These are phyloP conservation scores for Deladenus siricidicola DNA, from an alignment of 2,888 invertebrate genomes.

Conservation along the genomic window DNA sequence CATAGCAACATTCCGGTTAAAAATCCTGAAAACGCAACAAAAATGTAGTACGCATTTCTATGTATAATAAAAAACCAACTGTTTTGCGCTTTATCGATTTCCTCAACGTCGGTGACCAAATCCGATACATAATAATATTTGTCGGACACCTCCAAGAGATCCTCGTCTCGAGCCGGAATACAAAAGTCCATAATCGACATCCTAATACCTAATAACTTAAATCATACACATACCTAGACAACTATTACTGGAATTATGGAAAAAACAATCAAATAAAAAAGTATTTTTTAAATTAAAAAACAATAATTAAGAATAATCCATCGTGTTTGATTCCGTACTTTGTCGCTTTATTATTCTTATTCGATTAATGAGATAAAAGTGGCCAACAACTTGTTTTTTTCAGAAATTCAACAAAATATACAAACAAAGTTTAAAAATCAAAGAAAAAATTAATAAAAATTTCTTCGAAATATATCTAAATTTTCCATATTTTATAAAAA, in stretches of 20 bases:
- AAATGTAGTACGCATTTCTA: too few relatives aligned
- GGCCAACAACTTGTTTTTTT: too few relatives aligned
- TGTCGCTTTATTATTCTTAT: too few relatives aligned
- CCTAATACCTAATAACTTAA: neutral
- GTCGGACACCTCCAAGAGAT: conserved; percentile 13
- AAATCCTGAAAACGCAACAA: neutral
- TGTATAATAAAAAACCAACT: too few relatives aligned
- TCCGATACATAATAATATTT: conserved; percentile 13
- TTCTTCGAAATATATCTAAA: too few relatives aligned
- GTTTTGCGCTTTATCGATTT: conserved; percentile 1
- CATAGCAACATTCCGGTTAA: neutral
- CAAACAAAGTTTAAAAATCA: neutral
- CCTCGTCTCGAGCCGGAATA: conserved; percentile 24
- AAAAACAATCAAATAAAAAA: neutral
- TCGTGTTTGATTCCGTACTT: too few relatives aligned
- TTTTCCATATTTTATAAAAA: too few relatives aligned
- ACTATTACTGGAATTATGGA: neutral
- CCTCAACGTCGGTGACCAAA: conserved; percentile 6
- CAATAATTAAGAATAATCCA: too few relatives aligned
- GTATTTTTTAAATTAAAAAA: too few relatives aligned
- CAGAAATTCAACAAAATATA: neutral
- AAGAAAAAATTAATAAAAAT: neutral
- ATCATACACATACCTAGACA: neutral
- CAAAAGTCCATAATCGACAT: conserved; percentile 10
- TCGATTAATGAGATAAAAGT: too few relatives aligned